Conservation (phyloP, 2,113 vertebrate species). For the Steatornis caripensis region DNA sequence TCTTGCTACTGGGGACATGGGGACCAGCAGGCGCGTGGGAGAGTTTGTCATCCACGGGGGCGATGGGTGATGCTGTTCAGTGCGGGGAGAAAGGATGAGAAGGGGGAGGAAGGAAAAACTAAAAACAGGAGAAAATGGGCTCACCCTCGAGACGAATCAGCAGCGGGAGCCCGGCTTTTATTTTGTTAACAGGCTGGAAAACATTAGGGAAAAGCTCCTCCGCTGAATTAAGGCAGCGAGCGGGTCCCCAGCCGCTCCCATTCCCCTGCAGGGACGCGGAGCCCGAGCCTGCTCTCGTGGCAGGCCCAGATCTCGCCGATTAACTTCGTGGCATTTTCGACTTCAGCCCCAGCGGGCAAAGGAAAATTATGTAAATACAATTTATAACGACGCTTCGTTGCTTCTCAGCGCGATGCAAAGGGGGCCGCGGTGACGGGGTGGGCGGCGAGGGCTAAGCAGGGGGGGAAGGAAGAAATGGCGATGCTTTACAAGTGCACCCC, state of each 20-base stretch:
- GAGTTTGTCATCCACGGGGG: background rate
- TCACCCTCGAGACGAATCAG: background rate
- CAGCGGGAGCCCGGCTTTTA: background rate
- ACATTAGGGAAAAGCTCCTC: background rate
- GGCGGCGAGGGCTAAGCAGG: rapidly evolving
- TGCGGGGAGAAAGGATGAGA: background rate
- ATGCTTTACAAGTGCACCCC: background rate
- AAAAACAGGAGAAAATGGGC: background rate
- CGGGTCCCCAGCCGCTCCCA: background rate
- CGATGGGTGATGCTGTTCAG: background rate
- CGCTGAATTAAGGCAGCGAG: background rate
- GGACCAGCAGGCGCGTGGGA: background rate
- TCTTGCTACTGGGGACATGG: background rate
- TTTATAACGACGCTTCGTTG: rapidly evolving
- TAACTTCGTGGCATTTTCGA: background rate
- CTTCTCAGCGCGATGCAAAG: background rate
- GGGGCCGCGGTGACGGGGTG: background rate
- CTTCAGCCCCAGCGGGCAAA: background rate
- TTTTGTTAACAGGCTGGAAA: background rate
- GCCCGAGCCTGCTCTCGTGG: background rate
- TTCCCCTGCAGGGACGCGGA: background rate
- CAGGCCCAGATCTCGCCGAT: background rate
- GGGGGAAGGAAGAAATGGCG: background rate
- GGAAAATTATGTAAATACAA: background rate
- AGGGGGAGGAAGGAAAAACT: background rate